Evolutionary conservation across 2,888 invertebrate genomes (phyloP).

Genomic region (Syrphus vitripennis): DNA sequence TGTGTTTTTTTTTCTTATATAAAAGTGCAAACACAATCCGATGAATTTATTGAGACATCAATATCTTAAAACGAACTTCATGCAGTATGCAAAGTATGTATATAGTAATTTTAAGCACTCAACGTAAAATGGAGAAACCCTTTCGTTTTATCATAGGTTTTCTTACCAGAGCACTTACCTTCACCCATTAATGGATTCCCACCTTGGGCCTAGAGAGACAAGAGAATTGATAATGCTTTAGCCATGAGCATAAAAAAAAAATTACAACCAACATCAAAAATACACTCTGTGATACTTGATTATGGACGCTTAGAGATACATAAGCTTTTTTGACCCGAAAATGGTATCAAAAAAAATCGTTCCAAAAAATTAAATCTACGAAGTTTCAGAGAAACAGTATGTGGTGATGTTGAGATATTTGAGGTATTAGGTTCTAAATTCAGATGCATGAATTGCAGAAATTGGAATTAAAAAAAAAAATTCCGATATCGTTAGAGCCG

Average conservation of each 20-base stretch:
- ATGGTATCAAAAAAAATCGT: too few relatives aligned
- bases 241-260: conserved; percentile 43
- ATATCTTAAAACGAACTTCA: conserved; percentile 56
- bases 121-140: conserved; percentile 44
- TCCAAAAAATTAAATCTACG: too few relatives aligned
- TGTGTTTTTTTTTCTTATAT: neutral
- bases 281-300: neutral
- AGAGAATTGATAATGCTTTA: conserved; percentile 17
- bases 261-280: neutral
- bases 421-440: too few relatives aligned
- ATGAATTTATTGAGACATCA: conserved; percentile 66
- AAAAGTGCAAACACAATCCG: conserved; percentile 23
- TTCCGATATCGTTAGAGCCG: too few relatives aligned
- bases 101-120: conserved; percentile 32
- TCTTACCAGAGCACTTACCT: conserved; percentile 31
- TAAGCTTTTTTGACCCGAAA: too few relatives aligned
- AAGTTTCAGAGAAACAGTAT: too few relatives aligned
- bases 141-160: conserved; percentile 44
- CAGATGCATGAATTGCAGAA: too few relatives aligned
- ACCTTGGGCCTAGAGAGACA: conserved; percentile 15
- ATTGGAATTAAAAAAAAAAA: too few relatives aligned
- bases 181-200: conserved; percentile 51
- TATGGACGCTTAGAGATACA: too few relatives aligned
- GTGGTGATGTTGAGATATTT: too few relatives aligned
- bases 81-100: too few relatives aligned